These are phyloP conservation scores for Procambarus virginalis DNA, from an alignment of 1,140 invertebrate species.

Conservation along the genomic window DNA sequence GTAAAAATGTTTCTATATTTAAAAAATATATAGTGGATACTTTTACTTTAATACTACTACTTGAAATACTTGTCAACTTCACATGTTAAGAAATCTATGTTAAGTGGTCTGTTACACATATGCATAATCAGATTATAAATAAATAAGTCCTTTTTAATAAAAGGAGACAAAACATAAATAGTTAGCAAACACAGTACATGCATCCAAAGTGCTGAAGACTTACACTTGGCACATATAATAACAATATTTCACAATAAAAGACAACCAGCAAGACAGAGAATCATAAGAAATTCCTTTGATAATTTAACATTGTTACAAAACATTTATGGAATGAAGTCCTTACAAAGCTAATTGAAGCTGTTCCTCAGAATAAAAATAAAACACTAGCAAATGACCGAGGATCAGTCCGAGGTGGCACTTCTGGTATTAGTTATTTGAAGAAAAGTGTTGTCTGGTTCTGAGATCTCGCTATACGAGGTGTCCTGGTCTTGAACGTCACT, in stretches of 20 bases:
- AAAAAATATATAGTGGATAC: too few relatives aligned
- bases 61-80: too few relatives aligned
- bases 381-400: background rate
- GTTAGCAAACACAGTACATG: background rate
- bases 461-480: conserved; percentile 38
- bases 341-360: background rate
- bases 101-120: too few relatives aligned
- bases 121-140: too few relatives aligned
- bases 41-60: too few relatives aligned
- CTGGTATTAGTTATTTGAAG: conserved; percentile 3
- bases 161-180: background rate
- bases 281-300: background rate
- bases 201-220: background rate
- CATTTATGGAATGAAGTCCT: background rate
- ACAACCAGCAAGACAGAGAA: background rate
- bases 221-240: background rate
- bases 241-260: background rate
- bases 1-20: too few relatives aligned
- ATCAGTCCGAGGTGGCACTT: conserved; percentile 52
- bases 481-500: conserved; percentile 65
- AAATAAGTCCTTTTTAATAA: too few relatives aligned
- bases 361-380: background rate
- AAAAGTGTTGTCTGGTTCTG: conserved; percentile 36
- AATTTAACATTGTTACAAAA: background rate
- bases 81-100: too few relatives aligned